Evolutionary conservation across 2,113 vertebrate genomes (phyloP).

Genomic region (Kobus ellipsiprymnus): DNA sequence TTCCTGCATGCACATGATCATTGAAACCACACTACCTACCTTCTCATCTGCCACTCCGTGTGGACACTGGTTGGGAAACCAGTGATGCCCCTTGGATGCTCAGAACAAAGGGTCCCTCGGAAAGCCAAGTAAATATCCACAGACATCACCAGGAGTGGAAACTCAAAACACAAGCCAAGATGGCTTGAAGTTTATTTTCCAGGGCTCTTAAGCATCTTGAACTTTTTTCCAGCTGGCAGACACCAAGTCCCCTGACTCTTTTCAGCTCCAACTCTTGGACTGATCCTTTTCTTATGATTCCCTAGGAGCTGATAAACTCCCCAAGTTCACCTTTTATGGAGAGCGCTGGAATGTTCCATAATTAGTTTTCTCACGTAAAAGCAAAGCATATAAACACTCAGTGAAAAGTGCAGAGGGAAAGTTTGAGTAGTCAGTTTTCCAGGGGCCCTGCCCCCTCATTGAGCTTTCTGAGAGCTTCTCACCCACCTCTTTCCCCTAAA

Average conservation of each 20-base stretch:
- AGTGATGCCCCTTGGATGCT: not conserved
- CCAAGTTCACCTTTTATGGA: conserved; percentile 43
- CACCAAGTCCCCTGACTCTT: not conserved
- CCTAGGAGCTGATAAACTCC: conserved; percentile 22
- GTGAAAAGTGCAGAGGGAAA: not conserved
- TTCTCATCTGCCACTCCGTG: not conserved
- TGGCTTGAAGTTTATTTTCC: not conserved
- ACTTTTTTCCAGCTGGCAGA: not conserved
- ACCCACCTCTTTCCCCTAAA: not conserved
- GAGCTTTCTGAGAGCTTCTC: not conserved
- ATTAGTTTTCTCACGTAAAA: conserved; percentile 62
- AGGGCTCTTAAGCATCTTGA: not conserved
- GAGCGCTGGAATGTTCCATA: conserved; percentile 30
- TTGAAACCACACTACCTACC: not conserved
- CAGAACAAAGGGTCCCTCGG: not conserved
- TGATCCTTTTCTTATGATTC: conserved; percentile 1
- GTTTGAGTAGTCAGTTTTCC: not conserved
- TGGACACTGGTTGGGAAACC: not conserved
- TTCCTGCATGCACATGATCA: not conserved
- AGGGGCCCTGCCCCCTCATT: not conserved
- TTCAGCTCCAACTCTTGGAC: not conserved
- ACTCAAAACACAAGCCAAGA: not conserved
- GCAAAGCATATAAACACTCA: not conserved
- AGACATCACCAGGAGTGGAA: not conserved
- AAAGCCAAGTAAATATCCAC: not conserved